Evolutionary conservation across 2,888 invertebrate genomes (phyloP).

Genomic region (Heliconius cydno): DNA sequence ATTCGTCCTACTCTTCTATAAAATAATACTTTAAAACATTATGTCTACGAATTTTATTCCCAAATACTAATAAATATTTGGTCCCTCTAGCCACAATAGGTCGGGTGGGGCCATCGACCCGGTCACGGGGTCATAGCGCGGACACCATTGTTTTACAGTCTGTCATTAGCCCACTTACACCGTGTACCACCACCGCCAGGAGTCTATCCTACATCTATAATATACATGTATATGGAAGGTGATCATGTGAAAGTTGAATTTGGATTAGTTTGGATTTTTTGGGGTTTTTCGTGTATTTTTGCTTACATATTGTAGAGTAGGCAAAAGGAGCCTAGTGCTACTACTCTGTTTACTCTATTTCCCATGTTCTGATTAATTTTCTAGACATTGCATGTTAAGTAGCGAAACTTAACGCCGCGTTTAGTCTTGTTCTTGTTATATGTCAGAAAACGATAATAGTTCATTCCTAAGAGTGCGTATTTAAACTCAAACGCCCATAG

Average conservation of each 20-base stretch:
- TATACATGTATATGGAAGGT: neutral
- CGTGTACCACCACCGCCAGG: conserved; percentile 17
- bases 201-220: conserved; percentile 13
- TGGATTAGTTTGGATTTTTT: neutral
- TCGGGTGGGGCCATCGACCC: conserved; percentile 65
- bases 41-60: neutral
- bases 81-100: conserved; percentile 52
- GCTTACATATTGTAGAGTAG: too few species aligned
- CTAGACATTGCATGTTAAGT: too few species aligned
- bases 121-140: conserved; percentile 70
- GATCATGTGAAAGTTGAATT: neutral
- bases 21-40: too few species aligned
- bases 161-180: conserved; percentile 47
- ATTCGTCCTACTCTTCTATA: neutral
- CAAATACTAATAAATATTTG: conserved; percentile 7
- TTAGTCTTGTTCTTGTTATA: too few species aligned
- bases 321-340: too few species aligned
- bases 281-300: neutral
- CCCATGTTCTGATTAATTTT: too few species aligned
- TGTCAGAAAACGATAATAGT: too few species aligned
- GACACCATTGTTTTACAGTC: conserved; percentile 52
- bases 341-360: too few species aligned
- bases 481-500: too few species aligned
- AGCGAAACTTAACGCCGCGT: too few species aligned
- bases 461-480: too few species aligned